phyloP scores from a whole-genome alignment of 2,888 invertebrate genomes.

The Glyphotaelius pellucidus region DNA sequence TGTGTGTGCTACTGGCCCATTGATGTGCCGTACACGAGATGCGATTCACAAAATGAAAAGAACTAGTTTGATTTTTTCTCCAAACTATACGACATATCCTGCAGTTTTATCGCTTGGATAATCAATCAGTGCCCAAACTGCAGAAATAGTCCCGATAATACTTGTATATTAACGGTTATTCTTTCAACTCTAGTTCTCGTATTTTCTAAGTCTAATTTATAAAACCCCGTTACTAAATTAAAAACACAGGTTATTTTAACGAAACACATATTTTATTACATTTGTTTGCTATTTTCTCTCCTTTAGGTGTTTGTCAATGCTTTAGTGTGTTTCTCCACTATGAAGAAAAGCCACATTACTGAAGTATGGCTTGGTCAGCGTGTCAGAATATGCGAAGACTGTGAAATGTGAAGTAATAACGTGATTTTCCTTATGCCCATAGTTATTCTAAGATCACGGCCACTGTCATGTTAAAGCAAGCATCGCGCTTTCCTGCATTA shows the following conservation, averaged over 20 bases:
- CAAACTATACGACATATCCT: not conserved
- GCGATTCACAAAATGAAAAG: not conserved
- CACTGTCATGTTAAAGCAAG: not conserved
- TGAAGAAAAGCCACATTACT: not conserved
- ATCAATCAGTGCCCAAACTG: not conserved
- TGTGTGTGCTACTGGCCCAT: not conserved
- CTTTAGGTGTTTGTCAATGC: not conserved
- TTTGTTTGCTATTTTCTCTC: too few relatives aligned
- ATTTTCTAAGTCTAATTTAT: too few relatives aligned
- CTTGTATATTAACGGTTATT: not conserved
- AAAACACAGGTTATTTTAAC: too few relatives aligned
- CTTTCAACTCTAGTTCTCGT: not conserved
- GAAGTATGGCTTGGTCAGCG: not conserved
- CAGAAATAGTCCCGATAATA: too few relatives aligned
- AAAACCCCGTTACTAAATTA: too few relatives aligned
- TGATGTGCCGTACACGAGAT: not conserved
- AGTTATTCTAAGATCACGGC: not conserved
- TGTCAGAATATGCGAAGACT: not conserved
- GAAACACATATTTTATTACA: too few relatives aligned
- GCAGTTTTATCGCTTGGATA: not conserved
- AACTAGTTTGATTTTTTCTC: not conserved
- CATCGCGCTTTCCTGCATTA: not conserved
- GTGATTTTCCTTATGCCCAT: not conserved
- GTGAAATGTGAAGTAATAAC: not conserved
- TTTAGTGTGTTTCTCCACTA: not conserved